A percentile compares a stretch with the other conserved stretches of the same genome.
Conservation (phyloP, 2,113 vertebrate species). For the human (Homo sapiens) region GRCh38 chr5:63820001-63820500, state of each 20-base stretch:
- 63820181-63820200: no score
- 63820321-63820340: neutral
- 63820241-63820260: no score
- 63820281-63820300: neutral
- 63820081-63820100: neutral
- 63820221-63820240: no score
- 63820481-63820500: neutral
- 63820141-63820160: neutral
- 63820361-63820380: neutral
- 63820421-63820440: neutral
- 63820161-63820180: neutral
- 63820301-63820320: neutral
- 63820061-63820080: neutral
- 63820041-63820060: neutral
- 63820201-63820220: no score
- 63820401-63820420: neutral
- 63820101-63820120: constrained; percentile 21
- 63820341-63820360: neutral
- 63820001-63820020: neutral
- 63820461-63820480: neutral
- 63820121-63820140: constrained; percentile 3
- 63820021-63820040: neutral
- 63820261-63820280: no score
- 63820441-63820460: neutral
- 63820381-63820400: neutral